These are phyloP conservation scores for Furnarius figulus DNA, from an alignment of 2,113 vertebrate genomes.

Conservation along the genomic window DNA sequence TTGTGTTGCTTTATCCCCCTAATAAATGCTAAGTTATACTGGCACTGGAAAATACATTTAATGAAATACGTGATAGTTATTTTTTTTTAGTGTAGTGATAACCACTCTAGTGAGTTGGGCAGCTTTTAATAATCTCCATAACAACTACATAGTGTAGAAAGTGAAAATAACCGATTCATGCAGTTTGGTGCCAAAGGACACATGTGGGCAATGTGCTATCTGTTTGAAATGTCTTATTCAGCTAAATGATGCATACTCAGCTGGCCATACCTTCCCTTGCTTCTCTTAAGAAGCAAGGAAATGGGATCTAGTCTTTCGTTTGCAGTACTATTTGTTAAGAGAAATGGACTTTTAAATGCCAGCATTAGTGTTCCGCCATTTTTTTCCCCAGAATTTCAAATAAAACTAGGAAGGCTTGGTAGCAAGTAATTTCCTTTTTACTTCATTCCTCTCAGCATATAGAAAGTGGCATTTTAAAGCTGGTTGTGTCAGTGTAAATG, in stretches of 20 bases:
- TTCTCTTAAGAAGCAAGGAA: not conserved
- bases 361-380: not conserved
- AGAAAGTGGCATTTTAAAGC: not conserved
- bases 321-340: not conserved
- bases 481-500: not conserved
- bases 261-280: not conserved
- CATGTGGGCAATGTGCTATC: not conserved
- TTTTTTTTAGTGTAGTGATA: not conserved
- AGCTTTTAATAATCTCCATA: not conserved
- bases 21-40: not conserved
- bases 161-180: slow-evolving; percentile 11
- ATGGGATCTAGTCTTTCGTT: not conserved
- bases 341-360: not conserved
- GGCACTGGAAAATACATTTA: not conserved
- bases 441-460: not conserved
- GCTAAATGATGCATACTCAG: not conserved
- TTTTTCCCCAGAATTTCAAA: not conserved
- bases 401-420: not conserved
- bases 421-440: not conserved
- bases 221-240: not conserved
- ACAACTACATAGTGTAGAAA: not conserved
- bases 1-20: not conserved
- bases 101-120: not conserved
- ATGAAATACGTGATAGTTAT: not conserved
- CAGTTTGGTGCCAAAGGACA: not conserved